A percentile compares a stretch with the other conserved stretches of the same genome.
These are phyloP conservation scores for Araneus ventricosus DNA, from an alignment of 1,140 invertebrate species.

Conservation along the genomic window DNA sequence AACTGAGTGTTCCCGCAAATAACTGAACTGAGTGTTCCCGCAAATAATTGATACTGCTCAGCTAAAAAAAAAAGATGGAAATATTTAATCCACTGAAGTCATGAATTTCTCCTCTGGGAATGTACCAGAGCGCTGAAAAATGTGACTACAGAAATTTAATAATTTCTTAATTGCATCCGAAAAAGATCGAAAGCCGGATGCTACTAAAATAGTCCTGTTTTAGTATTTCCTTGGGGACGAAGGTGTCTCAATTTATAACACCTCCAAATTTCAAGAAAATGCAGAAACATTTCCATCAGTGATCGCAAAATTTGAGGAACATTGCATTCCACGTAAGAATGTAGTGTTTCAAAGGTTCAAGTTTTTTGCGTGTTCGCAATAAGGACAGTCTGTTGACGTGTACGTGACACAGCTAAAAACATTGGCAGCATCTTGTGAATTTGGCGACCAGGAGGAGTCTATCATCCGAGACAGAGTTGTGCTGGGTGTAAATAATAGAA, in stretches of 20 bases:
- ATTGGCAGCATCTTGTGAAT: background rate
- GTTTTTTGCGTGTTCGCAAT: conserved; percentile 34
- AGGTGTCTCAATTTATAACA: conserved; percentile 36
- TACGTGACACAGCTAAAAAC: conserved; percentile 15
- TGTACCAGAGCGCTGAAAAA: background rate
- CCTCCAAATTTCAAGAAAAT: background rate
- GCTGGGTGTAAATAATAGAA: background rate
- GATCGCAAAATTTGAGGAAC: background rate
- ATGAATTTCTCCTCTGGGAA: conserved; percentile 10
- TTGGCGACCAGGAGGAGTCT: conserved; percentile 32
- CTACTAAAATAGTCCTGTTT: background rate
- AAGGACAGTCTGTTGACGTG: background rate
- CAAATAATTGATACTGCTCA: too few relatives aligned
- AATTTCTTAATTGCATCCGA: conserved; percentile 29
- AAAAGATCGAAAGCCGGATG: conserved; percentile 12
- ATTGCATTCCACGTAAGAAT: background rate
- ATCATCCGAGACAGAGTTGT: conserved; percentile 44
- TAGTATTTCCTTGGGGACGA: conserved; percentile 1
- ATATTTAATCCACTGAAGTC: background rate
- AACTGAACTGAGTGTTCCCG: too few relatives aligned
- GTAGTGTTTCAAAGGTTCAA: conserved; percentile 12
- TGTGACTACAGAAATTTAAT: conserved; percentile 27
- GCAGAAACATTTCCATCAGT: conserved; percentile 6
- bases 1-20: too few relatives aligned
- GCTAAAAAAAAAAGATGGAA: too few relatives aligned